Evolutionary conservation across 2,797 vertebrate genomes (phyloP).

Genomic region (Streptopelia turtur): DNA sequence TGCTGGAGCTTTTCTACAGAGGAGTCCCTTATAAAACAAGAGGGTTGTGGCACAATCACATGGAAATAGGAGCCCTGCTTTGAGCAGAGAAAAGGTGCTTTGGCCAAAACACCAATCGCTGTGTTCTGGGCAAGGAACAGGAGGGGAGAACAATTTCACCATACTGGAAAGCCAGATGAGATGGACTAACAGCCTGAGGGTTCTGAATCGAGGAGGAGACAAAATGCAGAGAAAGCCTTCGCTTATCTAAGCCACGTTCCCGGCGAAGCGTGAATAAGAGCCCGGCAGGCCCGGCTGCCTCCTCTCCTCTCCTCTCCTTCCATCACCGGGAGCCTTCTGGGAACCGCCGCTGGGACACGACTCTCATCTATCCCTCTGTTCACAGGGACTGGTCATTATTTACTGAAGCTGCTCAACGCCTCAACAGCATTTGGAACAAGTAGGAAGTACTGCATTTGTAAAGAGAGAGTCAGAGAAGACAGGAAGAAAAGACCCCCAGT

Average conservation of each 20-base stretch:
- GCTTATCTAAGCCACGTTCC: background rate
- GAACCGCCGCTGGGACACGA: background rate
- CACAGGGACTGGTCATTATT: conserved; percentile 7
- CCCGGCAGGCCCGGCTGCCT: background rate
- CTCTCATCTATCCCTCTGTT: background rate
- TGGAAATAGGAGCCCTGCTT: background rate
- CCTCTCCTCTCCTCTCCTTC: background rate
- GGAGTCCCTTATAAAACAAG: background rate
- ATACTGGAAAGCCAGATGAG: background rate
- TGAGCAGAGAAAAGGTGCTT: background rate
- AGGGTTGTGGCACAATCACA: background rate
- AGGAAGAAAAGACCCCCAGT: background rate
- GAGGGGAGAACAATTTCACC: background rate
- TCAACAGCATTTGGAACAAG: background rate
- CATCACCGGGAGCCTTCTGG: background rate
- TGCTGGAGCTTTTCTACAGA: background rate
- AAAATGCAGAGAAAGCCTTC: background rate
- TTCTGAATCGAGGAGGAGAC: background rate
- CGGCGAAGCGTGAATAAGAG: fast-evolving
- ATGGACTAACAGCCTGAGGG: background rate
- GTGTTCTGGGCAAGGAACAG: background rate
- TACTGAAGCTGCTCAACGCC: background rate
- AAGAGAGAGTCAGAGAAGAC: background rate
- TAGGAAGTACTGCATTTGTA: background rate
- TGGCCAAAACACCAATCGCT: background rate